These are phyloP conservation scores for Spodoptera exigua DNA, from an alignment of 2,888 invertebrate species.

Conservation along the genomic window DNA sequence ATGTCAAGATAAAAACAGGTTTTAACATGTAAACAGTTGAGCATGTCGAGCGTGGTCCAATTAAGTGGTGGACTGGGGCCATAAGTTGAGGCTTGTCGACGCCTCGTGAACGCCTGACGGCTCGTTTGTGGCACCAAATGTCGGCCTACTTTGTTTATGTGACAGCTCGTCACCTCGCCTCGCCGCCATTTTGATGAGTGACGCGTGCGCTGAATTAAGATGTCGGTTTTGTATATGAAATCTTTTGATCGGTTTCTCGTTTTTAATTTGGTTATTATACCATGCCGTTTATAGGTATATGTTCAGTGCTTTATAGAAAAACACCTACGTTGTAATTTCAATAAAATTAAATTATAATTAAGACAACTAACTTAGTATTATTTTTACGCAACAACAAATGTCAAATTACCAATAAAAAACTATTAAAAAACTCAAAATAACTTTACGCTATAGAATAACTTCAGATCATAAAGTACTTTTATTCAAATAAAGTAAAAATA, in stretches of 20 bases:
- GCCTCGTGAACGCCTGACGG: slow-evolving; percentile 14
- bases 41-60: slow-evolving; percentile 49
- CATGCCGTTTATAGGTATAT: slow-evolving; percentile 12
- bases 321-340: too few species aligned
- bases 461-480: too few species aligned
- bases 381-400: too few species aligned
- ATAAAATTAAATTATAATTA: too few species aligned
- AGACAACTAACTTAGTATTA: too few species aligned
- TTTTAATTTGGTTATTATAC: slow-evolving; percentile 20
- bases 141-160: slow-evolving; percentile 46
- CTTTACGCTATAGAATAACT: too few species aligned
- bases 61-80: slow-evolving; percentile 35
- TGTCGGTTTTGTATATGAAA: slow-evolving; percentile 30
- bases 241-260: slow-evolving; percentile 1
- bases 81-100: slow-evolving; percentile 43
- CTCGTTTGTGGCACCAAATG: slow-evolving; percentile 47
- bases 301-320: neutral
- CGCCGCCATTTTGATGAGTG: slow-evolving; percentile 33
- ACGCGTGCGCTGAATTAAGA: slow-evolving; percentile 21
- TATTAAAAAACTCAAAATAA: too few species aligned
- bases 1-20: slow-evolving; percentile 13
- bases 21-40: slow-evolving; percentile 24
- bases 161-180: slow-evolving; percentile 7
- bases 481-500: too few species aligned
- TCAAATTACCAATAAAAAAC: too few species aligned